A percentile compares a stretch with the other conserved stretches of the same genome.
Conservation (phyloP, 2,888 invertebrate species). For the Thymelicus acteon region DNA sequence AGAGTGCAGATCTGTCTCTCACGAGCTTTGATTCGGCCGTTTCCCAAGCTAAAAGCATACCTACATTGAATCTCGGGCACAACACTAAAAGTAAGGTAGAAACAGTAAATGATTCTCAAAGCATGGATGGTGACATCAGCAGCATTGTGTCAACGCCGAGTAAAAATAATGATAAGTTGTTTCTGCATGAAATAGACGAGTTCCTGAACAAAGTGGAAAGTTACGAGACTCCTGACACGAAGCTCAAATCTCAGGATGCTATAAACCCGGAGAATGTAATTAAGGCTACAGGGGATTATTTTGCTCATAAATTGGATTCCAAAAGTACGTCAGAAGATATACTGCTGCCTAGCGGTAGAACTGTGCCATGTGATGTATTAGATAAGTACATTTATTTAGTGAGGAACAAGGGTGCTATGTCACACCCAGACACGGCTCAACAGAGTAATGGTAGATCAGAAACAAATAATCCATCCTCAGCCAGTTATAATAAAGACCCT, state of each 20-base stretch:
- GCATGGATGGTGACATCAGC: conserved; percentile 80
- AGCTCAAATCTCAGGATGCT: conserved; percentile 55
- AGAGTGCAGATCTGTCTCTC: conserved; percentile 59
- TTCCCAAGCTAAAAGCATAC: conserved; percentile 48
- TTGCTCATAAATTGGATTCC: conserved; percentile 65
- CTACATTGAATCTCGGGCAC: conserved; percentile 53
- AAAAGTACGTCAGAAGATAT: conserved; percentile 58
- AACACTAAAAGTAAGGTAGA: conserved; percentile 41
- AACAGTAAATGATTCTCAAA: conserved; percentile 59
- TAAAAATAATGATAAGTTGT: conserved; percentile 74
- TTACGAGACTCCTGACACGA: conserved; percentile 71
- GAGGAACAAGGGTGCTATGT: conserved; percentile 56
- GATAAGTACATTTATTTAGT: conserved; percentile 80
- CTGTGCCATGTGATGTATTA: conserved; percentile 64
- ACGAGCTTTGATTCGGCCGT: conserved; percentile 64
- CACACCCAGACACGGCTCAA: conserved; percentile 51
- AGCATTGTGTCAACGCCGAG: conserved; percentile 77
- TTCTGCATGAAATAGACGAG: conserved; percentile 79
- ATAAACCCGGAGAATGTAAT: conserved; percentile 69
- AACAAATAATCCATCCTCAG: neutral
- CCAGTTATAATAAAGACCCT: conserved; percentile 45
- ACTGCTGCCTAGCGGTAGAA: conserved; percentile 66
- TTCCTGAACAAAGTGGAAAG: conserved; percentile 76
- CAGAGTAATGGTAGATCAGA: conserved; percentile 31
- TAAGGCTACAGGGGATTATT: conserved; percentile 72